These are phyloP conservation scores for Cheilosia vernalis DNA, from an alignment of 2,888 invertebrate species.

Conservation along the genomic window DNA sequence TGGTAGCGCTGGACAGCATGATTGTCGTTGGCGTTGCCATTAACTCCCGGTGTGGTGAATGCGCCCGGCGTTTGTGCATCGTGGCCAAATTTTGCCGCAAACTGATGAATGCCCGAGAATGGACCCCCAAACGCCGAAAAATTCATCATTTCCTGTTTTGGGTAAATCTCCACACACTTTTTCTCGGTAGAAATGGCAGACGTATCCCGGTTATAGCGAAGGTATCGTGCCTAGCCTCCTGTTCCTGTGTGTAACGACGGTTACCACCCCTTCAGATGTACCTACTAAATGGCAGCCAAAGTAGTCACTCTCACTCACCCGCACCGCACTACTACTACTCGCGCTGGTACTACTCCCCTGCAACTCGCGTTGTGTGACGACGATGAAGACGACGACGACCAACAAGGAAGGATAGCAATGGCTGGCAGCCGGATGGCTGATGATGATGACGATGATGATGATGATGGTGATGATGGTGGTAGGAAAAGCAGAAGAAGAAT, in stretches of 20 bases:
- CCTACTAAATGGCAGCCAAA: constrained; percentile 50
- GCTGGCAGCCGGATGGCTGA: constrained; percentile 46
- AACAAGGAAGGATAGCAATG: constrained; percentile 64
- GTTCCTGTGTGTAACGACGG: constrained; percentile 48
- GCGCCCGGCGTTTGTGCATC: constrained; percentile 83
- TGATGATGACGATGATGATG: constrained; percentile 28
- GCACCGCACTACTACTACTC: constrained; percentile 61
- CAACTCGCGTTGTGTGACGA: constrained; percentile 14
- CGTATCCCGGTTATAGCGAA: constrained; percentile 66
- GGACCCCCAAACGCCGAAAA: constrained; percentile 84
- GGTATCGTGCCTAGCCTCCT: constrained; percentile 27
- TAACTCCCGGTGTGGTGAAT: constrained; percentile 82
- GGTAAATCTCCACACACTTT: constrained; percentile 22
- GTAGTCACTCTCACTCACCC: constrained; percentile 66
- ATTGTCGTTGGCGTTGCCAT: constrained; percentile 81
- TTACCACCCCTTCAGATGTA: constrained; percentile 67
- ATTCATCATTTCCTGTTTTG: constrained; percentile 81
- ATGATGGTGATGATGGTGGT: constrained; percentile 30
- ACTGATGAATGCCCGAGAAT: constrained; percentile 83
- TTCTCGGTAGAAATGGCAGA: constrained; percentile 38
- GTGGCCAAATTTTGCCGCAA: constrained; percentile 83
- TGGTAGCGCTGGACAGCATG: constrained; percentile 83
- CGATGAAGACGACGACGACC: constrained; percentile 15
- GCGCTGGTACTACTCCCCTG: constrained; percentile 35
- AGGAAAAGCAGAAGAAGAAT: constrained; percentile 34